phyloP scores from a whole-genome alignment of 2,797 vertebrate species.

The Sus cebifrons region DNA sequence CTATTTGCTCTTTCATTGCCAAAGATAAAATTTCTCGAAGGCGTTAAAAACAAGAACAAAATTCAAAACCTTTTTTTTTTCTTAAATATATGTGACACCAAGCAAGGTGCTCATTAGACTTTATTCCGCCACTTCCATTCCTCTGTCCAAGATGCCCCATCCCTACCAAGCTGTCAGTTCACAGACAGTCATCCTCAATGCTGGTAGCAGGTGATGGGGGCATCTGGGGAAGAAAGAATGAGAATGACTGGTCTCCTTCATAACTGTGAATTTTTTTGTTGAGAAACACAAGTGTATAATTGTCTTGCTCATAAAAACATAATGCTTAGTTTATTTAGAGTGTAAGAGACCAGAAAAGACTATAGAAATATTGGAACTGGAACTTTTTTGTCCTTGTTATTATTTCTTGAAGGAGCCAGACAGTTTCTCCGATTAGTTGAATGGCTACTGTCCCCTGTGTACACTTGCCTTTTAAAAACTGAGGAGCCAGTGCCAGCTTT shows the following conservation, averaged over 20 bases:
- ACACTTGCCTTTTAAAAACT: not conserved
- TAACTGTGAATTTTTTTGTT: not conserved
- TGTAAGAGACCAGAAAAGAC: not conserved
- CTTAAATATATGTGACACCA: not conserved
- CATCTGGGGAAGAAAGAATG: not conserved
- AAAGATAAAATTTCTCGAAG: slow-evolving; percentile 40
- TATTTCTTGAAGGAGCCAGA: not conserved
- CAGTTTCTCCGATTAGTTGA: not conserved
- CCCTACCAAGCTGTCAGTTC: not conserved
- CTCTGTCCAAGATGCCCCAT: not conserved
- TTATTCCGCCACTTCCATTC: not conserved
- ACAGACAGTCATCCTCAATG: rapidly evolving
- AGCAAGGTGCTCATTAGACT: not conserved
- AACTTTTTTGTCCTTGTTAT: not conserved
- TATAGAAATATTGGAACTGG: slow-evolving; percentile 3
- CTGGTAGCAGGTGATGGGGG: not conserved
- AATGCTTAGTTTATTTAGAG: not conserved
- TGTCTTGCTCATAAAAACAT: not conserved
- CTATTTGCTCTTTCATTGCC: not conserved
- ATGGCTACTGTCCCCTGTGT: not conserved
- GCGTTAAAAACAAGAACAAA: slow-evolving; percentile 6
- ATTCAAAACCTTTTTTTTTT: not conserved
- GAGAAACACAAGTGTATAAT: not conserved
- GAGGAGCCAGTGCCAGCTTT: not conserved
- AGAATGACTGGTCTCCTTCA: not conserved